Base-by-base conservation (phyloP, 1,140 invertebrate species). In the Pectinophora gossypiella region DNA sequence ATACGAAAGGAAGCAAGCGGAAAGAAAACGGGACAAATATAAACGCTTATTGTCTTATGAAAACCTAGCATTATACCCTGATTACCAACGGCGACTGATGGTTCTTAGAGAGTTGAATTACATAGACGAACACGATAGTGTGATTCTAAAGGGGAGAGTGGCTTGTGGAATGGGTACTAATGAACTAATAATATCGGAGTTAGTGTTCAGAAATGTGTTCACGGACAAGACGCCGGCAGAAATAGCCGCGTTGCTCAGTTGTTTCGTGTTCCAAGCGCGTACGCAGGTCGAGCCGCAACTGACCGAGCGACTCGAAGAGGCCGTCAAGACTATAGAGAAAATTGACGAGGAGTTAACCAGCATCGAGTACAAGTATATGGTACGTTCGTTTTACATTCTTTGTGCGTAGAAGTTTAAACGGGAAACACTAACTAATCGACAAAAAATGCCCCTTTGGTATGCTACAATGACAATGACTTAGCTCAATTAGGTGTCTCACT, bases 151-250 rank as follows among this genome's bases (percentile, higher is more conserved):
- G 60, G 84, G 83, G 38, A 90, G 95, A 54, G 97, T 99, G 6
- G 98, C 98, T 2, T 96, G 98, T 73, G 94, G 98, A 81, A 99
- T 99, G 93, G 96, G 96, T 13, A 97, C 94, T 53, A 94, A 95
- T 68, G 98, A 99, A 79, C 87, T 99, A 2, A 90, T 99, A 16
- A 94, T 99, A 42, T 99, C 98, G 0, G 98, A 99, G 87, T 84
- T 99, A 1, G 93, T 99, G n/a, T 93, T 99, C 52, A 92, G 96
- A 54, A 98, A 99, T 87, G 91, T 97, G 46, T 91, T 99, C 44
- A 94, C 93, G 0, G 92, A 96, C 67, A 91, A 96, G 35, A 90
- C 93, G 62, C 94, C 96, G 0, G 93, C 95, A 0, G 97, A 99
- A 87, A 98, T 99, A 44, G 97, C 97, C 1, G 95, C 97, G 0